A percentile compares a stretch with the other conserved stretches of the same genome.
Conservation (phyloP, 1,140 invertebrate genomes). For the Plectus sambesii region DNA sequence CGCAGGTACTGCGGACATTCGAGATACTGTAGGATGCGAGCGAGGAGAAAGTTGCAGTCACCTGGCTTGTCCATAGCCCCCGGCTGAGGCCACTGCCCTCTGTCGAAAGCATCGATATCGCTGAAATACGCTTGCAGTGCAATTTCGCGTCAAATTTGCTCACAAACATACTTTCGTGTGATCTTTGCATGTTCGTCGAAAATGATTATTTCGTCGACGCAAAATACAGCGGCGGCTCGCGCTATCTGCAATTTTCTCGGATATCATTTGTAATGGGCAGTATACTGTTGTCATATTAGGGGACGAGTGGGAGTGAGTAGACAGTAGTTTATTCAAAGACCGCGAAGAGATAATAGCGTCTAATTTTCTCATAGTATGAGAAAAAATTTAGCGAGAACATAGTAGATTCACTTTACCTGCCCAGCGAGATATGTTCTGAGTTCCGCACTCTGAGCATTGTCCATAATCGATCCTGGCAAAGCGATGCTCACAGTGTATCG, state of each 20-base stretch:
- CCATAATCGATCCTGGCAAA: conserved; percentile 83
- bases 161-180: conserved; percentile 19
- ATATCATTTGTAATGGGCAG: too few species aligned
- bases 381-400: conserved; percentile 9
- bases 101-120: conserved; percentile 28
- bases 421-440: conserved; percentile 77
- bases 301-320: too few species aligned
- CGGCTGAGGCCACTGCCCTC: conserved; percentile 24
- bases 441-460: conserved; percentile 80
- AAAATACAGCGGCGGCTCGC: conserved; percentile 79
- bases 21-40: conserved; percentile 77
- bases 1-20: conserved; percentile 94
- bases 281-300: too few species aligned
- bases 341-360: too few species aligned
- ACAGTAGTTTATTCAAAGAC: too few species aligned
- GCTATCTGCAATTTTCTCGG: conserved; percentile 60
- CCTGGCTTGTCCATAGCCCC: conserved; percentile 10
- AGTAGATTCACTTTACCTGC: conserved; percentile 54
- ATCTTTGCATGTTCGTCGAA: conserved; percentile 52
- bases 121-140: conserved; percentile 10
- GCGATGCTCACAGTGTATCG: conserved; percentile 70
- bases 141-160: background rate
- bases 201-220: conserved; percentile 70
- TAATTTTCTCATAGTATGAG: too few species aligned
- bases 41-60: conserved; percentile 64